Evolutionary conservation across 2,113 vertebrate species (phyloP).

Genomic region (Hucho hucho): DNA sequence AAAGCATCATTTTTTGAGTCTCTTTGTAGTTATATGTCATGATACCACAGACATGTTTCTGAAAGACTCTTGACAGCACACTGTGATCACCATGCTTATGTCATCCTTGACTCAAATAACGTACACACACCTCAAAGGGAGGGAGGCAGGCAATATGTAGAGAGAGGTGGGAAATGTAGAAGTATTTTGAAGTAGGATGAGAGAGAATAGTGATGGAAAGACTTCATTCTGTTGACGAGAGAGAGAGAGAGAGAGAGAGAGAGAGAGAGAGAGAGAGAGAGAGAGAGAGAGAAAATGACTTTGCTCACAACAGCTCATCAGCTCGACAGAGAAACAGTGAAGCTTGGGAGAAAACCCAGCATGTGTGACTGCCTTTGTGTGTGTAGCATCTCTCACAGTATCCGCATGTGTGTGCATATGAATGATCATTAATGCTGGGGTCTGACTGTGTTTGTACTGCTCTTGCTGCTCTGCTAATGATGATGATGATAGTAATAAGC

Average conservation of each 20-base stretch:
- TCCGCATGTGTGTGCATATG: no score
- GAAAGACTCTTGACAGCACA: constrained; percentile 47
- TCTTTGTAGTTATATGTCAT: constrained; percentile 12
- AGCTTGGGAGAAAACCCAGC: no score
- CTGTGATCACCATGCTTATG: constrained; percentile 70
- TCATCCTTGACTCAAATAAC: constrained; percentile 64
- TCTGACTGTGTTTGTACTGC: no score
- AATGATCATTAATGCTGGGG: no score
- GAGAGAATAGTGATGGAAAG: constrained; percentile 2
- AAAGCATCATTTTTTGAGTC: background rate
- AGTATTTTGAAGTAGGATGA: background rate
- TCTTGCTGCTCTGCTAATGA: background rate
- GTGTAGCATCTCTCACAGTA: no score
- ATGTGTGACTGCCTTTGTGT: background rate
- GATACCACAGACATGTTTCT: constrained; percentile 33
- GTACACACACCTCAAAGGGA: constrained; percentile 16
- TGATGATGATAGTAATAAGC: background rate
- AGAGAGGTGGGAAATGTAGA: background rate
- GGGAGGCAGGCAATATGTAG: background rate
- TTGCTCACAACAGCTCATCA: no score
- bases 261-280: constrained; percentile 24
- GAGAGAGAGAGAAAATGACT: constrained; percentile 29
- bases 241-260: background rate
- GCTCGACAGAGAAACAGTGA: constrained; percentile 23
- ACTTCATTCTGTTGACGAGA: background rate